A percentile compares a stretch with the other conserved stretches of the same genome.
These are phyloP conservation scores for Peromyscus aztecus DNA, from an alignment of 2,797 vertebrate species.

Conservation along the genomic window DNA sequence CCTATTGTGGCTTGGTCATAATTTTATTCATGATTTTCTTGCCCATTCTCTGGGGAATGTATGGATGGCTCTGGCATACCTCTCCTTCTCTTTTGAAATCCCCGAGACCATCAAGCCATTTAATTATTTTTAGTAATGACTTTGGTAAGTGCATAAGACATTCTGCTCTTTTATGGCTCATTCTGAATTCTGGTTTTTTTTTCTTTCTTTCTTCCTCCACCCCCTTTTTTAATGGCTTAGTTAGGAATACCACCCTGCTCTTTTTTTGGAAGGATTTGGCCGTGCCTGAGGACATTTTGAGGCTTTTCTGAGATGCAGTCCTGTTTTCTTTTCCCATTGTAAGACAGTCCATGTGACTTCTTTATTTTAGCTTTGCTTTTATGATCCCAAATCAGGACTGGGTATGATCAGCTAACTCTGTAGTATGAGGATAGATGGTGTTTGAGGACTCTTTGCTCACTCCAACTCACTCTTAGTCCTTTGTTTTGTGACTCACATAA, in stretches of 20 bases:
- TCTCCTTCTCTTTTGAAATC: conserved; percentile 72
- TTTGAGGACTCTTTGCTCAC: background rate
- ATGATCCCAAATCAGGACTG: background rate
- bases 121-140: conserved; percentile 79
- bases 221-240: background rate
- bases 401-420: background rate
- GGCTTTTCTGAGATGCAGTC: background rate
- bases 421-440: background rate
- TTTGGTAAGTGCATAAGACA: conserved; percentile 67
- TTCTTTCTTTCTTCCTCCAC: background rate
- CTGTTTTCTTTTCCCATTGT: background rate
- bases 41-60: conserved; percentile 72
- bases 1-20: conserved; percentile 61
- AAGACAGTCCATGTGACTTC: background rate
- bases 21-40: conserved; percentile 81
- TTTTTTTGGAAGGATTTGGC: background rate
- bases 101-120: conserved; percentile 67
- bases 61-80: conserved; percentile 40
- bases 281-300: background rate
- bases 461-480: background rate
- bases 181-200: background rate
- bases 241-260: background rate
- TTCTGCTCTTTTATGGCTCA: conserved; percentile 9
- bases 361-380: background rate
- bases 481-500: background rate